Percentiles rank a stretch among this genome's conserved stretches.
phyloP scores from a whole-genome alignment of 2,797 vertebrate genomes.

The Syngnathus acus region DNA sequence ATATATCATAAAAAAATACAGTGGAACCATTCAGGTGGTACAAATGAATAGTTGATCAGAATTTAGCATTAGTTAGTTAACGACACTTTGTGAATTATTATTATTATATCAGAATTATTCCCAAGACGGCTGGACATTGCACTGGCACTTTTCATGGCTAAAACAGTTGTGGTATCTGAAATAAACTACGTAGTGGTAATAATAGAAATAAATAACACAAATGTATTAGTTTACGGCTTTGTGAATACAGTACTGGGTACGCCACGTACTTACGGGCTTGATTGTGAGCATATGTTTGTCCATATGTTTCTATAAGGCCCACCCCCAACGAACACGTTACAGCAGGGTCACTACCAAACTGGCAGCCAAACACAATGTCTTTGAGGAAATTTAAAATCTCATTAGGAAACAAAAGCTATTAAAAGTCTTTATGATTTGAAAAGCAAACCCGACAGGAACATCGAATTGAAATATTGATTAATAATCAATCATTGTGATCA shows the following conservation, averaged over 20 bases:
- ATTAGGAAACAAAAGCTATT: neutral
- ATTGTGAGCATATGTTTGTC: constrained; percentile 3
- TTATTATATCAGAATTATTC: too few species aligned
- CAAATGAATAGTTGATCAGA: neutral
- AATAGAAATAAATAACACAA: too few species aligned
- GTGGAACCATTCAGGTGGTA: neutral
- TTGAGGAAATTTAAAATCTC: neutral
- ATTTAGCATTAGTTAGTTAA: neutral
- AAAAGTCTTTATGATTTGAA: neutral
- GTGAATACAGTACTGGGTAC: neutral
- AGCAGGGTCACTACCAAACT: neutral
- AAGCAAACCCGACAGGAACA: neutral
- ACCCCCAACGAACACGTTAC: neutral
- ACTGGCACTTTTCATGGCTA: neutral
- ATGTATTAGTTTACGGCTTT: neutral
- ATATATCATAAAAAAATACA: neutral
- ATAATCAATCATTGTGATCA: neutral
- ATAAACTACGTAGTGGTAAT: neutral
- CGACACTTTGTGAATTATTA: too few species aligned
- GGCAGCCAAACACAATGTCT: neutral
- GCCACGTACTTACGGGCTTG: neutral
- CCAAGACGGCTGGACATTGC: neutral
- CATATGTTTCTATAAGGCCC: neutral
- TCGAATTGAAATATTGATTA: neutral
- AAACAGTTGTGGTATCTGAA: neutral